A percentile compares a stretch with the other conserved stretches of the same genome.
These are phyloP conservation scores for Bryconaethiops microstoma DNA, from an alignment of 2,797 vertebrate species.

Conservation along the genomic window DNA sequence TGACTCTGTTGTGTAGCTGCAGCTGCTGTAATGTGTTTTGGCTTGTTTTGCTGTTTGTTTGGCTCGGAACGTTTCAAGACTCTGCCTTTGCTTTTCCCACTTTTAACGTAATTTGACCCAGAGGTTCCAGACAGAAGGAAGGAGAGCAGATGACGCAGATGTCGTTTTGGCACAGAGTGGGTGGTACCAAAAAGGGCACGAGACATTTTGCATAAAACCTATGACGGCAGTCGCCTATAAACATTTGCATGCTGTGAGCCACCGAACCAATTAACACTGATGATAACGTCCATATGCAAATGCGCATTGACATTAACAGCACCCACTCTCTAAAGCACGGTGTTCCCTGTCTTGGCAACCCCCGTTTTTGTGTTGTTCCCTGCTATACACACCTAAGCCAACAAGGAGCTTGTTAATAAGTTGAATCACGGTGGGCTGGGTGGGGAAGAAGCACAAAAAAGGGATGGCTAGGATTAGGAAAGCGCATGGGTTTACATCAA, in stretches of 20 bases:
- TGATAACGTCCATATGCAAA: conserved; percentile 25
- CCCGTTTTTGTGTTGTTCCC: too few relatives aligned
- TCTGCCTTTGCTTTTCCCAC: neutral
- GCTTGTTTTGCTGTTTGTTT: conserved; percentile 16
- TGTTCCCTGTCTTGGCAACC: too few relatives aligned
- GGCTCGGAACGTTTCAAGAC: conserved; percentile 12
- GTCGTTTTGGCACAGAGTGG: neutral
- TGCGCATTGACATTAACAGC: neutral
- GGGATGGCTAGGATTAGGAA: too few relatives aligned
- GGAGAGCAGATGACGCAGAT: neutral
- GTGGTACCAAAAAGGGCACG: neutral
- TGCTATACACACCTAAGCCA: too few relatives aligned
- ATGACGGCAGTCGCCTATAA: neutral
- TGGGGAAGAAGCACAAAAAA: too few relatives aligned
- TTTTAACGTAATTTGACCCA: neutral
- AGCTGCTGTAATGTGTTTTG: conserved; percentile 11
- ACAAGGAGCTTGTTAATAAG: too few relatives aligned
- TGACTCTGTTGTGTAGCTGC: neutral
- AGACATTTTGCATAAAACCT: conserved; percentile 16
- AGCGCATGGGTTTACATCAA: neutral
- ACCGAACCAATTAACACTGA: neutral
- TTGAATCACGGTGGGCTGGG: too few relatives aligned
- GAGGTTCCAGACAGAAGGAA: conserved; percentile 7
- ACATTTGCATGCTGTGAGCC: conserved; percentile 15
- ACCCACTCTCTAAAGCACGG: neutral